Conservation (phyloP, 1,140 invertebrate genomes). For the Drosophila suzukii region DNA sequence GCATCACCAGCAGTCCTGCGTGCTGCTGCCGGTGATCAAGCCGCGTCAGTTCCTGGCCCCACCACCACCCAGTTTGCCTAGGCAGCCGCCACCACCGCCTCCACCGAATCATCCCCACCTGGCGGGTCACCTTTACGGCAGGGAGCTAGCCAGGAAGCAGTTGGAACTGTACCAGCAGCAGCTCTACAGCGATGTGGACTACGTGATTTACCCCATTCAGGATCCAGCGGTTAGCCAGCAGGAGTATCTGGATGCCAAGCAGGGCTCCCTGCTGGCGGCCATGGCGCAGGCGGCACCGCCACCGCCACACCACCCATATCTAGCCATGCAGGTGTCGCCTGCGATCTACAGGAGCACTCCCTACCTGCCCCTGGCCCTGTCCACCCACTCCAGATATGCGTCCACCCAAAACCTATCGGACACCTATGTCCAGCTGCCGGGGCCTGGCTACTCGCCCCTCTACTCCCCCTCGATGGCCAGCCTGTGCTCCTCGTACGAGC, state of each 20-base stretch:
- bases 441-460: slow-evolving; percentile 85
- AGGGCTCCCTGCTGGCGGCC: slow-evolving; percentile 88
- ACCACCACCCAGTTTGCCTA: slow-evolving; percentile 85
- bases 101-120: slow-evolving; percentile 70
- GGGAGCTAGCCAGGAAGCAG: slow-evolving; percentile 90
- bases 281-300: slow-evolving; percentile 87
- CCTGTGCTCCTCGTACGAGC: slow-evolving; percentile 85
- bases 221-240: slow-evolving; percentile 94
- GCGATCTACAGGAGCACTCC: slow-evolving; percentile 92
- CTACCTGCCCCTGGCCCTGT: slow-evolving; percentile 88
- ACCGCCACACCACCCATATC: slow-evolving; percentile 86
- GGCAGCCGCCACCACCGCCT: slow-evolving; percentile 86
- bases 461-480: slow-evolving; percentile 87
- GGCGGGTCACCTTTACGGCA: slow-evolving; percentile 87
- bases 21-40: slow-evolving; percentile 83
- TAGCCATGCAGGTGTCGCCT: slow-evolving; percentile 87
- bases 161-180: slow-evolving; percentile 94
- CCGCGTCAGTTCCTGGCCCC: slow-evolving; percentile 84
- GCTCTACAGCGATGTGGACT: slow-evolving; percentile 94
- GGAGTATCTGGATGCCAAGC: slow-evolving; percentile 94
- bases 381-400: slow-evolving; percentile 88
- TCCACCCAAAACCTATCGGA: slow-evolving; percentile 91
- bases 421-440: slow-evolving; percentile 88
- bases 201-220: slow-evolving; percentile 94
- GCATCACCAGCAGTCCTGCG: slow-evolving; percentile 74